Evolutionary conservation across 2,797 vertebrate genomes (phyloP).

Genomic region (Acrocephalus scirpaceus): DNA sequence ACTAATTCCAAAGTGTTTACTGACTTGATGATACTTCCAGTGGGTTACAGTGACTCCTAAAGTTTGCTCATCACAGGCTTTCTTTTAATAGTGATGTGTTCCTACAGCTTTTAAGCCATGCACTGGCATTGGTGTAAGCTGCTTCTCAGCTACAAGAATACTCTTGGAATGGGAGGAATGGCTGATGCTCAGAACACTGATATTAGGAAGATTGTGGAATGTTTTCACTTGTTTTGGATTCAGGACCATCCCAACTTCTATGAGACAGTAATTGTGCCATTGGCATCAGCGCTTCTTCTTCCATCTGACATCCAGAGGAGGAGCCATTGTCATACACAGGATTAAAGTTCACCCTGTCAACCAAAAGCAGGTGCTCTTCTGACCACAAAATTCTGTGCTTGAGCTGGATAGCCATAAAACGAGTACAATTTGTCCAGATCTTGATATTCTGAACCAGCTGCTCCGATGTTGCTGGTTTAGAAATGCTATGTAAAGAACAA

Average conservation of each 20-base stretch:
- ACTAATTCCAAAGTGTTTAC: background rate
- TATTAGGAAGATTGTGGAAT: background rate
- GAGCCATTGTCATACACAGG: background rate
- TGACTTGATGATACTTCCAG: fast-evolving
- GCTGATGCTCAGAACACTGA: background rate
- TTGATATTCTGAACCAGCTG: background rate
- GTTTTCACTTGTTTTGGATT: background rate
- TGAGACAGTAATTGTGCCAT: background rate
- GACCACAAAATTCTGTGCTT: background rate
- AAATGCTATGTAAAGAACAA: background rate
- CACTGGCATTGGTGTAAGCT: background rate
- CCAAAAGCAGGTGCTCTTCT: background rate
- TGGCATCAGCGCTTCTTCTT: background rate
- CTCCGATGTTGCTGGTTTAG: background rate
- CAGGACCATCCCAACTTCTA: background rate
- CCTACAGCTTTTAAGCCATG: background rate
- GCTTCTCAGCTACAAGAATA: background rate
- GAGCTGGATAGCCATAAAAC: background rate
- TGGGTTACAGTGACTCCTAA: background rate
- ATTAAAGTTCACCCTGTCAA: background rate
- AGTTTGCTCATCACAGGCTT: background rate
- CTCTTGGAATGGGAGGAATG: background rate
- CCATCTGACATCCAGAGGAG: background rate
- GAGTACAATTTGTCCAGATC: background rate
- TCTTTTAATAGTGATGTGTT: background rate